Evolutionary conservation across 2,113 vertebrate genomes (phyloP).

Genomic region (Synodontis membranacea): DNA sequence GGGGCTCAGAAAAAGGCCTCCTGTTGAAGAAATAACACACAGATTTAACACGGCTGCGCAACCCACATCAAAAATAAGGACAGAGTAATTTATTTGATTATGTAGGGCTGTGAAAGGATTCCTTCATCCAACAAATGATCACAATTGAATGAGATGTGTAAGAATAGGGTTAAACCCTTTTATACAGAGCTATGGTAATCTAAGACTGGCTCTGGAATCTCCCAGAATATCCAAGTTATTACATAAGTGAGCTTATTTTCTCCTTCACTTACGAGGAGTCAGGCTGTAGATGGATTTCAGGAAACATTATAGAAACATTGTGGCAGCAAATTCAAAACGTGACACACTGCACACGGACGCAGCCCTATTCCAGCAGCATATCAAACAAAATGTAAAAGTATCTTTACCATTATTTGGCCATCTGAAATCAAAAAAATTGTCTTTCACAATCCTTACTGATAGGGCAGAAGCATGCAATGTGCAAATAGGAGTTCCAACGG

Average conservation of each 20-base stretch:
- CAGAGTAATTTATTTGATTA: background rate
- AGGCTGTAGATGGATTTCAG: background rate
- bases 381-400: background rate
- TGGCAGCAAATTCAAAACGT: background rate
- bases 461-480: background rate
- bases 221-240: background rate
- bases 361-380: background rate
- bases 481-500: background rate
- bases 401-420: background rate
- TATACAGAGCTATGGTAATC: background rate
- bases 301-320: background rate
- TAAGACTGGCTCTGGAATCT: background rate
- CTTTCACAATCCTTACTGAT: background rate
- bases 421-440: no score
- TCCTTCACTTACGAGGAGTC: background rate
- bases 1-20: slow-evolving; percentile 44
- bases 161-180: background rate
- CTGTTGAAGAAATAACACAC: slow-evolving; percentile 50
- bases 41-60: background rate
- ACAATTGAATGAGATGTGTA: background rate
- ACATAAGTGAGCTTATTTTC: background rate
- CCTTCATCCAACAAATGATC: background rate
- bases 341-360: background rate
- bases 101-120: background rate
- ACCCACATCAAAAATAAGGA: background rate